These are phyloP conservation scores for Drosophila melanocephala DNA, from an alignment of 2,888 invertebrate species.

Conservation along the genomic window DNA sequence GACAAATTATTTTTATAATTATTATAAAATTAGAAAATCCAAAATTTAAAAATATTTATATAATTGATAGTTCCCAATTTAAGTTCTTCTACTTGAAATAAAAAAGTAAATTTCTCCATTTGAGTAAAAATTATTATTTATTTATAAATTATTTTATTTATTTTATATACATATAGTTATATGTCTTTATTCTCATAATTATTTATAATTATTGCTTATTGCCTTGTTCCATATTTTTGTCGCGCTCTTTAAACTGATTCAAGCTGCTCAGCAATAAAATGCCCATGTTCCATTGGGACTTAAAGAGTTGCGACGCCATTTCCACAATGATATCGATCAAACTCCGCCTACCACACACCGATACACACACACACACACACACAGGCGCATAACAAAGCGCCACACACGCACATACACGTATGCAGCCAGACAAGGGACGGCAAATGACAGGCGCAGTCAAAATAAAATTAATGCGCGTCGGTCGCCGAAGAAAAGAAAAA, in stretches of 20 bases:
- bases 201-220: neutral
- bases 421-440: conserved; percentile 28
- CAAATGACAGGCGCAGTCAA: conserved; percentile 71
- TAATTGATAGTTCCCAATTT: neutral
- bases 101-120: neutral
- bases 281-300: conserved; percentile 14
- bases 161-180: neutral
- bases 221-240: too few species aligned
- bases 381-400: conserved; percentile 10
- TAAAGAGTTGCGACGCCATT: conserved; percentile 75
- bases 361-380: conserved; percentile 17
- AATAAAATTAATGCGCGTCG: conserved; percentile 70
- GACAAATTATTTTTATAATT: neutral
- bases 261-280: neutral
- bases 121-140: neutral
- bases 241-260: neutral
- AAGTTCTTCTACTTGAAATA: neutral
- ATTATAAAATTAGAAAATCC: neutral
- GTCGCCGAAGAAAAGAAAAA: conserved; percentile 64
- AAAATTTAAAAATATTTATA: neutral
- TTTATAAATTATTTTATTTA: neutral
- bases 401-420: conserved; percentile 10
- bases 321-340: conserved; percentile 80
- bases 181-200: neutral
- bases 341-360: conserved; percentile 77